Evolutionary conservation across 2,797 vertebrate species (phyloP), one percentile per base, ranked within the genome.

Genomic region (Amniataba percoides): DNA sequence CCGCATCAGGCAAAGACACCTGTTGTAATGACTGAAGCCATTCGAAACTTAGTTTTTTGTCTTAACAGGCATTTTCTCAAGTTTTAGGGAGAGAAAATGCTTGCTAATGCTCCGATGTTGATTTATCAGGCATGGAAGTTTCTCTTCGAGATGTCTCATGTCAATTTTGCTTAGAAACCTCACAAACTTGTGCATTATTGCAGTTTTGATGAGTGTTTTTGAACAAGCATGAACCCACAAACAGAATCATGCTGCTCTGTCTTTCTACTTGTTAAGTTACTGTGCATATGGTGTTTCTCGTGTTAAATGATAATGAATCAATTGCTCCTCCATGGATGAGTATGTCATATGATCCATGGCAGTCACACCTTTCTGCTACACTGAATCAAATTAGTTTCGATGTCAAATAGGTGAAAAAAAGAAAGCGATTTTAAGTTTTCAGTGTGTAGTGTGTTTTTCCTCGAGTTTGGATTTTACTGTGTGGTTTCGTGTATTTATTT

Each of bases 51-150:
- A 25, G 39, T 70, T 45, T 3, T 23, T 75, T 39, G 31, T 79
- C 58, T 55, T 14, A 77, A 81, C 82, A 87, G 75, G 76, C 85
- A 84, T 68, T 78, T 77, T 61, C 56, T 66, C 10, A 52, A 3
- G 39, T 63, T 59, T 56, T 60, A 23, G n/a, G n/a, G n/a, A n/a
- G n/a, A n/a, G n/a, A n/a, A n/a, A n/a, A n/a, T n/a, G n/a, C n/a
- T n/a, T 61, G 31, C 49, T 15, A 52, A 74, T 56, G 34, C 14
- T 49, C 57, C 57, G 43, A 62, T 49, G 63, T 74, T 65, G 66
- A 88, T 77, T 83, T 83, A 77, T 82, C 59, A 63, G 55, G 19
- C 68, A 11, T 72, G 65, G 40, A 42, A 19, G 52, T 68, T 62
- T 59, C 7, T 67, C 48, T 39, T 43, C 0, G 7, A 57, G 15